A percentile compares a stretch with the other conserved stretches of the same genome.
These are phyloP conservation scores for Eubasilissa splendida DNA, from an alignment of 2,888 invertebrate genomes.

Conservation along the genomic window DNA sequence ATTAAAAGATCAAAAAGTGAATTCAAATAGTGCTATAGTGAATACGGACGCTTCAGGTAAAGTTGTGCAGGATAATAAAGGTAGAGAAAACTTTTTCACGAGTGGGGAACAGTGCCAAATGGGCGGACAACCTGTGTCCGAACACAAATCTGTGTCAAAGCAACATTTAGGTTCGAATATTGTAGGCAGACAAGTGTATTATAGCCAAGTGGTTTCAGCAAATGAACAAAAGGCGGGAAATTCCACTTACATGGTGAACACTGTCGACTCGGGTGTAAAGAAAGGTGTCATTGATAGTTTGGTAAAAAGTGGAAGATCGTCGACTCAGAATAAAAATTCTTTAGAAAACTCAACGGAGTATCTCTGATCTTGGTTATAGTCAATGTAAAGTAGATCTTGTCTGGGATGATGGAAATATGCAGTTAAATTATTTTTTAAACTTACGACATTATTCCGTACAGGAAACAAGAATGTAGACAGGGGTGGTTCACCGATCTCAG, in stretches of 20 bases:
- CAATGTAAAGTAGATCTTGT: slow-evolving; percentile 5
- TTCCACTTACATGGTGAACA: slow-evolving; percentile 40
- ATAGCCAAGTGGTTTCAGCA: slow-evolving; percentile 55
- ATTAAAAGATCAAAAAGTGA: slow-evolving; percentile 35
- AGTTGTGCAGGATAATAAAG: slow-evolving; percentile 41
- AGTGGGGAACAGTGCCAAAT: slow-evolving; percentile 40
- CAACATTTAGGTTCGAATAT: slow-evolving; percentile 55
- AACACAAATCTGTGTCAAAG: slow-evolving; percentile 46
- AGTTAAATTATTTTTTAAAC: background rate
- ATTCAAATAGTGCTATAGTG: slow-evolving; percentile 38
- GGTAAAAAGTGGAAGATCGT: slow-evolving; percentile 24
- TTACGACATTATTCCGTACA: too few species aligned
- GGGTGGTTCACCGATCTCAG: too few species aligned
- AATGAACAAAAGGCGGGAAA: slow-evolving; percentile 22
- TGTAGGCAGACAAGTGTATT: slow-evolving; percentile 56
- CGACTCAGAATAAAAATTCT: slow-evolving; percentile 49
- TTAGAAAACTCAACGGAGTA: slow-evolving; percentile 54
- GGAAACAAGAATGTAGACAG: too few species aligned
- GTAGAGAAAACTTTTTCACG: slow-evolving; percentile 50
- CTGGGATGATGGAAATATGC: slow-evolving; percentile 7
- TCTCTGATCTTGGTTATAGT: slow-evolving; percentile 51
- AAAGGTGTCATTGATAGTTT: slow-evolving; percentile 26
- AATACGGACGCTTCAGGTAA: slow-evolving; percentile 31
- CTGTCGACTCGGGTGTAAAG: slow-evolving; percentile 23
- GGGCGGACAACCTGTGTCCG: slow-evolving; percentile 6